Evolutionary conservation across 2,797 vertebrate species (phyloP).

Genomic region (Limosa lapponica): DNA sequence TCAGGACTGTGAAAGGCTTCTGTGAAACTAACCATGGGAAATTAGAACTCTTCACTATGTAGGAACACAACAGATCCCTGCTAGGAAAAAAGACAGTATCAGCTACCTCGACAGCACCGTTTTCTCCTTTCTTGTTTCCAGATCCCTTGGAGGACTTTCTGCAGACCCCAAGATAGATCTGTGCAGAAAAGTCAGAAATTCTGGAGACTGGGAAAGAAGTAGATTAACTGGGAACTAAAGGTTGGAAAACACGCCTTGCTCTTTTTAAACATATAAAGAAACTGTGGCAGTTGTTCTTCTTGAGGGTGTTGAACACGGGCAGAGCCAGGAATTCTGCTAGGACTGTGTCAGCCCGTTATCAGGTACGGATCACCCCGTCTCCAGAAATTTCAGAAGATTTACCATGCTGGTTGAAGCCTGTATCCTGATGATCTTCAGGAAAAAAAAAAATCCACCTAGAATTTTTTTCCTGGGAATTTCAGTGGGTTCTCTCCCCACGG

Average conservation of each 20-base stretch:
- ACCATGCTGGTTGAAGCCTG: neutral
- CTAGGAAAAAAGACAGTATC: neutral
- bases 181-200: neutral
- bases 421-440: neutral
- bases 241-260: neutral
- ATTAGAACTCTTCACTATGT: neutral
- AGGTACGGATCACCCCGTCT: neutral
- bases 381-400: neutral
- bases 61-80: neutral
- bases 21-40: neutral
- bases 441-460: neutral
- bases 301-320: neutral
- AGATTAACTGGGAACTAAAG: neutral
- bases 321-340: neutral
- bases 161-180: neutral
- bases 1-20: no score
- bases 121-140: neutral
- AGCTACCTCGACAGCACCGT: neutral
- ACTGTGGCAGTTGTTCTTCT: neutral
- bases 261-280: neutral
- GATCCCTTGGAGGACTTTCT: neutral
- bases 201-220: neutral
- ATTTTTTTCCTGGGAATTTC: neutral
- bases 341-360: neutral
- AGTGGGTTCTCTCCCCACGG: rapidly evolving